A percentile compares a stretch with the other conserved stretches of the same genome.
phyloP scores from a whole-genome alignment of 2,797 vertebrate genomes.

The Chelon labrosus region DNA sequence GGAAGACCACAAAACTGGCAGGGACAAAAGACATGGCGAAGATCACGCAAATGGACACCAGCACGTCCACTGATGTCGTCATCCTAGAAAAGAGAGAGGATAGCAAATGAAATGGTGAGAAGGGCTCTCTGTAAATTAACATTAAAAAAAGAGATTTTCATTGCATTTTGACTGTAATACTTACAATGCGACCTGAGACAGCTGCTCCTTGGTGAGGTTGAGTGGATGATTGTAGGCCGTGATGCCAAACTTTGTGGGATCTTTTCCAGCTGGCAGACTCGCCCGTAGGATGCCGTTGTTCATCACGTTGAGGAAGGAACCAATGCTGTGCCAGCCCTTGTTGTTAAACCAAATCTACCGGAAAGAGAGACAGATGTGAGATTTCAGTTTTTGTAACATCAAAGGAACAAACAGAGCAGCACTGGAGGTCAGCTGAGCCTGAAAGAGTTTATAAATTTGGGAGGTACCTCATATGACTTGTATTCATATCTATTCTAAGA shows the following conservation, averaged over 20 bases:
- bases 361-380: background rate
- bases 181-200: constrained; percentile 97
- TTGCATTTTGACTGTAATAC: constrained; percentile 53
- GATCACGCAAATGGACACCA: constrained; percentile 94
- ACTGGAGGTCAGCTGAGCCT: background rate
- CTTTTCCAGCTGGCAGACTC: constrained; percentile 86
- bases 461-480: no score
- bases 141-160: background rate
- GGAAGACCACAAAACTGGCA: constrained; percentile 96
- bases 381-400: constrained; percentile 6
- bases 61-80: constrained; percentile 97
- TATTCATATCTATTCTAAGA: background rate
- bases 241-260: constrained; percentile 91
- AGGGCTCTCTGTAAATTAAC: accelerated
- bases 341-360: constrained; percentile 99
- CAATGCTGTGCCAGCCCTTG: constrained; percentile 98
- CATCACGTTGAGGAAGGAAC: constrained; percentile 95
- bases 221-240: constrained; percentile 95
- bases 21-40: constrained; percentile 97
- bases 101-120: background rate
- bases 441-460: no score
- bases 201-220: constrained; percentile 98
- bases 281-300: constrained; percentile 96
- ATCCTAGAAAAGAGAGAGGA: constrained; percentile 83
- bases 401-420: constrained; percentile 3